Evolutionary conservation across 2,888 invertebrate species (phyloP).

Genomic region (Platerodrilus igneus): DNA sequence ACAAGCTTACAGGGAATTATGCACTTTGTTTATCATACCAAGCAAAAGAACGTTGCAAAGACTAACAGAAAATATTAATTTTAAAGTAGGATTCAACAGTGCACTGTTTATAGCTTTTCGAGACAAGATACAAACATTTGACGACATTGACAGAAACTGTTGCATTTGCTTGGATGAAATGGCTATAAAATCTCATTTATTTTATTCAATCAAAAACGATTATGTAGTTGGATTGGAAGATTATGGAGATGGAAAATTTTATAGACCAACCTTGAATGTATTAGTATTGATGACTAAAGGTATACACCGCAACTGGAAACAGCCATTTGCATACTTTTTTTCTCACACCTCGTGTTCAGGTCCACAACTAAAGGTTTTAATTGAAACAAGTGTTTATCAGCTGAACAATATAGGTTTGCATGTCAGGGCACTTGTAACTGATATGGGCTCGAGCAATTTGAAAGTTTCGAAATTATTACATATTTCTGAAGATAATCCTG

Average conservation of each 20-base stretch:
- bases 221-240: not conserved
- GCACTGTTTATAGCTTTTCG: not conserved
- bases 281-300: not conserved
- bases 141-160: not conserved
- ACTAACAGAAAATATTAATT: no score
- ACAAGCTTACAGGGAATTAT: not conserved
- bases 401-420: no score
- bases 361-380: no score
- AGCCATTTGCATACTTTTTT: not conserved
- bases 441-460: no score
- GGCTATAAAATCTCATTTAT: conserved; percentile 1
- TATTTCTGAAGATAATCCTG: no score
- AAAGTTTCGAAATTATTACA: no score
- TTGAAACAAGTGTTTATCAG: no score
- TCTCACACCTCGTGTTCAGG: no score
- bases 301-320: not conserved
- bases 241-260: not conserved
- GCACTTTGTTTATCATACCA: not conserved
- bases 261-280: not conserved
- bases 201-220: not conserved
- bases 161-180: conserved; percentile 1
- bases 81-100: not conserved
- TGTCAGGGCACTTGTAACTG: no score
- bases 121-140: not conserved
- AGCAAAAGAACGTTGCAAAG: no score